phyloP scores from a whole-genome alignment of 2,797 vertebrate species.

The Sebastes goodei region DNA sequence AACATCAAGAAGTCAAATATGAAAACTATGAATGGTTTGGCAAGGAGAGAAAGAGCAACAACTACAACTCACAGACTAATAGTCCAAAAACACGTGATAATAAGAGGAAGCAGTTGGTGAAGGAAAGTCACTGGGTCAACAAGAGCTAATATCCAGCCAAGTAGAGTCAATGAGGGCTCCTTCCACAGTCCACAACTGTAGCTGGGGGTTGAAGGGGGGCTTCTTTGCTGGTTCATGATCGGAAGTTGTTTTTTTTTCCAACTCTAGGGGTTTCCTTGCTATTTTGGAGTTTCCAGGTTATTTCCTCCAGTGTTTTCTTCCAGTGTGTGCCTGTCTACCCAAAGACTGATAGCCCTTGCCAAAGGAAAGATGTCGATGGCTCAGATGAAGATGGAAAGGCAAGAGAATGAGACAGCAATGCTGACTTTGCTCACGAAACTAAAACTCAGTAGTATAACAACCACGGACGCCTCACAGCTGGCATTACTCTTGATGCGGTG shows the following conservation, averaged over 20 bases:
- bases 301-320: slow-evolving; percentile 52
- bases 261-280: slow-evolving; percentile 26
- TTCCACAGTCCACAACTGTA: slow-evolving; percentile 41
- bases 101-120: slow-evolving; percentile 44
- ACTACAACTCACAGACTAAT: slow-evolving; percentile 54
- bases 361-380: slow-evolving; percentile 61
- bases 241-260: background rate
- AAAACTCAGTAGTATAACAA: slow-evolving; percentile 18
- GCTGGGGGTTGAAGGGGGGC: background rate
- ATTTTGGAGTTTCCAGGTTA: slow-evolving; percentile 34
- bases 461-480: slow-evolving; percentile 6
- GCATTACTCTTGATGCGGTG: slow-evolving; percentile 10
- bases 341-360: slow-evolving; percentile 78
- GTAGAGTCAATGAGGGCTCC: slow-evolving; percentile 42
- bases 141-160: slow-evolving; percentile 36
- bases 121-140: slow-evolving; percentile 67
- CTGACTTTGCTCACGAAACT: slow-evolving; percentile 7
- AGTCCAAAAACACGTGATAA: slow-evolving; percentile 50
- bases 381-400: slow-evolving; percentile 55
- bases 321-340: slow-evolving; percentile 31
- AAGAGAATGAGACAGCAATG: slow-evolving; percentile 23
- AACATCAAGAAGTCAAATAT: slow-evolving; percentile 63
- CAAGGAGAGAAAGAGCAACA: slow-evolving; percentile 39
- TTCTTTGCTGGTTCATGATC: slow-evolving; percentile 38
- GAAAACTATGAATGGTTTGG: slow-evolving; percentile 52